Base-by-base conservation (phyloP, 2,888 invertebrate genomes). In the Acrobasis repandana region DNA sequence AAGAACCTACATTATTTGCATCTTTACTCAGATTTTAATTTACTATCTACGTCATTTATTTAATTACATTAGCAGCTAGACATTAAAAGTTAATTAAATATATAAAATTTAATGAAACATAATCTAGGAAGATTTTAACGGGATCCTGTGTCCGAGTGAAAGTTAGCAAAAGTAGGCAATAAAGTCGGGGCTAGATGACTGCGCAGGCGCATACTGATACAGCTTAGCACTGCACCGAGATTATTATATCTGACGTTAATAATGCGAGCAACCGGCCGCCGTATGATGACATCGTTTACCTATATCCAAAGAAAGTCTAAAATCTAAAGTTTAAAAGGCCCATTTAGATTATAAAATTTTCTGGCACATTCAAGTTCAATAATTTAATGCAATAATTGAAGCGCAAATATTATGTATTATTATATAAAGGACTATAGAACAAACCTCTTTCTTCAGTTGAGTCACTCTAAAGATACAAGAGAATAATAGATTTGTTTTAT, bases 81-180 rank as follows among this genome's bases (percentile, higher is more conserved):
- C 36, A 36, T 36, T 18, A 38, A 54, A 54, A 14, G 43, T 11
- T 43, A 54, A 54, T 57, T 57, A 15, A 33, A 57, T n/a, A 0
- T 20, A 15, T 47, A n/a, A 58, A 47, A 8, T 20, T 9, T 48
- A 28, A 48, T 33, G 3, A 49, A 48, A 58, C 36, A 20, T 16
- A 18, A 38, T 50, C 18, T 20, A 58, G 58, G 47, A 48, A 48
- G 58, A 58, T 49, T 16, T 58, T 58, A 58, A 58, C 58, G 49
- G 58, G 36, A 50, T 49, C 20, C 48, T 36, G 36, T 49, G 48
- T 57, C 47, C 47, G 38, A 58, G 58, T 58, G 49, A 58, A 58
- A 58, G 58, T 58, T 11, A 34, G 34, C 18, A 36, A 58, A 48
- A 48, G 58, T 48, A 50, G 38, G 48, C 49, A 36, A 36, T 58